Percentiles rank a stretch among this genome's conserved stretches.
These are phyloP conservation scores for Hippoglossus hippoglossus DNA, from an alignment of 2,797 vertebrate species.

Conservation along the genomic window DNA sequence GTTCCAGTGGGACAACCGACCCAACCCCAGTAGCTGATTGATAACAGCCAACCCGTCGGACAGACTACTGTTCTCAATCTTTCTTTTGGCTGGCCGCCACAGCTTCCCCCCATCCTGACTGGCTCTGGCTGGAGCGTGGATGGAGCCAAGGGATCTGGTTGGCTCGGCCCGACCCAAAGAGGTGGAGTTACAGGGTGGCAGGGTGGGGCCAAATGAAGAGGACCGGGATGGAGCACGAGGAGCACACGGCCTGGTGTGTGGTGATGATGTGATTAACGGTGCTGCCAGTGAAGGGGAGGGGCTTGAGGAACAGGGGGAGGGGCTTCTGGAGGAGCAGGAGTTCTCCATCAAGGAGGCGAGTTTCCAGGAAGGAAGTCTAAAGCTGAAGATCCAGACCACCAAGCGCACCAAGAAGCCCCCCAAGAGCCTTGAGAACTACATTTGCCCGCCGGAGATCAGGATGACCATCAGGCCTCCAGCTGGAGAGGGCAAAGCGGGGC, in stretches of 20 bases:
- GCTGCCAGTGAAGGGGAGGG: slow-evolving; percentile 84
- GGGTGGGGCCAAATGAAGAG: slow-evolving; percentile 85
- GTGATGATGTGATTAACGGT: slow-evolving; percentile 74
- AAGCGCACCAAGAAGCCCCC: slow-evolving; percentile 98
- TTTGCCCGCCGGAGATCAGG: slow-evolving; percentile 98
- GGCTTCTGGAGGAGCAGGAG: slow-evolving; percentile 89
- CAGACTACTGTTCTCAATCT: slow-evolving; percentile 59
- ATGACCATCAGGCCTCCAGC: slow-evolving; percentile 96
- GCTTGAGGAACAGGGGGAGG: slow-evolving; percentile 92
- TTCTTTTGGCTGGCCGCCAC: slow-evolving; percentile 76
- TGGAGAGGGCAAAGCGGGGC: slow-evolving; percentile 90
- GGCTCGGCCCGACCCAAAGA: slow-evolving; percentile 90
- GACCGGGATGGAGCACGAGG: slow-evolving; percentile 72
- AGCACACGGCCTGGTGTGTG: slow-evolving; percentile 44
- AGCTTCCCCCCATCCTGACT: slow-evolving; percentile 77
- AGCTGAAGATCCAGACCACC: slow-evolving; percentile 98
- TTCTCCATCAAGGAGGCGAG: slow-evolving; percentile 99
- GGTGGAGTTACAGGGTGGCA: slow-evolving; percentile 83
- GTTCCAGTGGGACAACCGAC: slow-evolving; percentile 79
- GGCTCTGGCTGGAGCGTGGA: slow-evolving; percentile 84
- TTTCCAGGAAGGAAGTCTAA: slow-evolving; percentile 97
- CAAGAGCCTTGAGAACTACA: slow-evolving; percentile 99
- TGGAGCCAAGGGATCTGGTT: slow-evolving; percentile 95
- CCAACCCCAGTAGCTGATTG: slow-evolving; percentile 76
- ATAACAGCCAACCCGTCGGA: slow-evolving; percentile 55